These are phyloP conservation scores for Rhopalosiphum nymphaeae DNA, from an alignment of 2,888 invertebrate species.

Conservation along the genomic window DNA sequence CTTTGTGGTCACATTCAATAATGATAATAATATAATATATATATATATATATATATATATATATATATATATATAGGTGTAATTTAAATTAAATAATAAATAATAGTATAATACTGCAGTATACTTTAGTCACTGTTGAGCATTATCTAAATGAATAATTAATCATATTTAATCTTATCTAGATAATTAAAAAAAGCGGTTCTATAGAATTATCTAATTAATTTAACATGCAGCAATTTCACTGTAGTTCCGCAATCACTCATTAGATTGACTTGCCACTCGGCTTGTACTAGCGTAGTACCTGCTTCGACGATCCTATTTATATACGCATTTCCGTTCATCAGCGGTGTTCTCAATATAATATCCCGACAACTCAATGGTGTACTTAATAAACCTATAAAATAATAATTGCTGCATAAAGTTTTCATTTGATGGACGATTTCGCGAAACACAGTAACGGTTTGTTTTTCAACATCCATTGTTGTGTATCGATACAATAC, in stretches of 20 bases:
- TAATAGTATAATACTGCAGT: neutral
- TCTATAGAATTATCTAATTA: neutral
- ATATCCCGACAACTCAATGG: neutral
- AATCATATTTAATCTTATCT: neutral
- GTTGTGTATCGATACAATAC: neutral
- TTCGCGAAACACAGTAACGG: neutral
- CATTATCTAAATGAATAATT: neutral
- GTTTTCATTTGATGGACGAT: neutral
- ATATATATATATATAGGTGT: too few relatives aligned
- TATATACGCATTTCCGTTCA: neutral
- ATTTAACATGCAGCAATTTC: neutral
- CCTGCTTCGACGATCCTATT: neutral
- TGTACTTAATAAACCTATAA: neutral
- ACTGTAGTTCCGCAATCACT: neutral
- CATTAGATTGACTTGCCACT: neutral
- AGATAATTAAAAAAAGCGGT: neutral
- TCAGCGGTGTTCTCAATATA: neutral
- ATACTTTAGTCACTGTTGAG: neutral
- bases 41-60: too few relatives aligned
- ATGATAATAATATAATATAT: neutral
- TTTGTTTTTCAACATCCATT: neutral
- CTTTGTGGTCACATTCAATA: neutral
- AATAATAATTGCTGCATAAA: neutral
- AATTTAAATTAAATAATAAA: neutral
- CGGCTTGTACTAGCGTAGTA: neutral